Conservation (phyloP, 2,797 vertebrate genomes). For the Pithecia hirsuta region DNA sequence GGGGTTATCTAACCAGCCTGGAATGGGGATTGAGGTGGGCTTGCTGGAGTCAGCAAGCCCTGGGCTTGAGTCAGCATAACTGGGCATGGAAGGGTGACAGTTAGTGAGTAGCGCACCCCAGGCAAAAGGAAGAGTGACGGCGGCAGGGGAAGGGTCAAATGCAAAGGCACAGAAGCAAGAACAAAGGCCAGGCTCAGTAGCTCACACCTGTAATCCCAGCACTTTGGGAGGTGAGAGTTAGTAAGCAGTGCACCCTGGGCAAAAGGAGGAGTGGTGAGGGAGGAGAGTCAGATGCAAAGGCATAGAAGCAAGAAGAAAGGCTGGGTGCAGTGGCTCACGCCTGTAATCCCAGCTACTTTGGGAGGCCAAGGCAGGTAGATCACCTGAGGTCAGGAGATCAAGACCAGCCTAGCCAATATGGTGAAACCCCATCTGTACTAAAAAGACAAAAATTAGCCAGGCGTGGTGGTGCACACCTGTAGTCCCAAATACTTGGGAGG, state of each 20-base stretch:
- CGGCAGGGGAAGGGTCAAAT: background rate
- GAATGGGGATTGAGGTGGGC: background rate
- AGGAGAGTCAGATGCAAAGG: no score
- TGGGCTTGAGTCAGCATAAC: no score
- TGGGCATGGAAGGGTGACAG: conserved; percentile 1
- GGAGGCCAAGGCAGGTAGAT: background rate
- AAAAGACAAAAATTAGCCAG: background rate
- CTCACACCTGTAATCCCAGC: background rate
- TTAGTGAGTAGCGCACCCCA: background rate
- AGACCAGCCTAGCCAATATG: background rate
- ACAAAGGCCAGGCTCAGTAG: background rate
- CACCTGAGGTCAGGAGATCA: background rate
- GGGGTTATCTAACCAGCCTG: background rate
- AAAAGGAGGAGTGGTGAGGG: no score
- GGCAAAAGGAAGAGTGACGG: background rate
- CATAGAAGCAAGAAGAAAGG: no score
- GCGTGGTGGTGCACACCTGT: background rate
- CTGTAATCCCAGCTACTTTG: background rate
- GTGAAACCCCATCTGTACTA: background rate
- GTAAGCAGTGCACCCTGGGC: no score
- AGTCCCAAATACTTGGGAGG: background rate
- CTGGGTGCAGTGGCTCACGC: background rate
- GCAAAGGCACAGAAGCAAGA: background rate
- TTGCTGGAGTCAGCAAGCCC: background rate
- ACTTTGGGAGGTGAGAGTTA: no score